Evolutionary conservation across 2,113 vertebrate species (phyloP).

Genomic region (Nothoprocta perdicaria): DNA sequence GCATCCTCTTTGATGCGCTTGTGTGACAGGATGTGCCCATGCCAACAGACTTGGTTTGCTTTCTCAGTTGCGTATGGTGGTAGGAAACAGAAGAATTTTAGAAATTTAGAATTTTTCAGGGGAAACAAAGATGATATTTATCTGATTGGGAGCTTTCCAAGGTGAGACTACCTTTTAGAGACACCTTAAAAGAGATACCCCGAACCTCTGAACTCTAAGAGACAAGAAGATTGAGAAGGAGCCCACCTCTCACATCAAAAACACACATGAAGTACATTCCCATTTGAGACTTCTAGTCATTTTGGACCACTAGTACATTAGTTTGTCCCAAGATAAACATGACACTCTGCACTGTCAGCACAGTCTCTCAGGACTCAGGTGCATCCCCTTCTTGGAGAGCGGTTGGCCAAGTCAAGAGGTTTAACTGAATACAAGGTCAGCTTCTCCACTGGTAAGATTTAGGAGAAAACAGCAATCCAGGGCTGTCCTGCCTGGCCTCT

Average conservation of each 20-base stretch:
- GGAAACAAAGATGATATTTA: not conserved
- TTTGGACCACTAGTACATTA: not conserved
- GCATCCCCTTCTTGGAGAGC: not conserved
- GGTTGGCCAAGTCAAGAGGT: not conserved
- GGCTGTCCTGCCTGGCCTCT: not conserved
- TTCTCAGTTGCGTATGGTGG: not conserved
- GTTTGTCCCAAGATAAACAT: fast-evolving
- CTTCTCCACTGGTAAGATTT: not conserved
- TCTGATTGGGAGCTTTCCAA: not conserved
- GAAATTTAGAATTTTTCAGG: not conserved
- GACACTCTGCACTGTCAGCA: not conserved
- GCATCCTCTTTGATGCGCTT: too few species aligned
- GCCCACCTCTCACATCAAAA: fast-evolving
- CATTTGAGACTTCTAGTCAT: not conserved
- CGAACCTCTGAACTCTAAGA: not conserved
- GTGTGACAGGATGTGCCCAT: not conserved
- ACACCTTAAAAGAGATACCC: not conserved
- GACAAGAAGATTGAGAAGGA: not conserved
- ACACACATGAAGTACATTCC: not conserved
- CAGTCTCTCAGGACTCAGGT: not conserved
- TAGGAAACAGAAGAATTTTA: not conserved
- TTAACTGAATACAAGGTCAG: not conserved
- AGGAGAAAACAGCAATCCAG: not conserved
- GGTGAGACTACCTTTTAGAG: not conserved
- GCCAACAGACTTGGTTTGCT: not conserved